Percentiles rank a stretch among this genome's conserved stretches.
Evolutionary conservation across 2,888 invertebrate species (phyloP).

Genomic region (Aphodius sticticus): DNA sequence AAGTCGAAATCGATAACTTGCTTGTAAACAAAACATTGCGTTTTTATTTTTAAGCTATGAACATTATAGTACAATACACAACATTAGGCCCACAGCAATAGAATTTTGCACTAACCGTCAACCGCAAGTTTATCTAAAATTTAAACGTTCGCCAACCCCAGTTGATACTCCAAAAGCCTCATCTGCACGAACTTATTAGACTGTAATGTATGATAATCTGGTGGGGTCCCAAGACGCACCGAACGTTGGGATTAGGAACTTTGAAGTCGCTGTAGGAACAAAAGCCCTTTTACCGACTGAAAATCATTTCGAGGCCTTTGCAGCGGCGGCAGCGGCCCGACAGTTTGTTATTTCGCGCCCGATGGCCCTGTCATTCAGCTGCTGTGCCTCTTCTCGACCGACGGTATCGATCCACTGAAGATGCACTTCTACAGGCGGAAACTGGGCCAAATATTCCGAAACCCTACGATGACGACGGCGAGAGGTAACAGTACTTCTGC

Average conservation of each 20-base stretch:
- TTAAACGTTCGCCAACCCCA: not conserved
- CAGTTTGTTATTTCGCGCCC: not conserved
- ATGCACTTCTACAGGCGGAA: not conserved
- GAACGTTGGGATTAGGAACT: constrained; percentile 4
- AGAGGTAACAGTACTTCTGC: too few species aligned
- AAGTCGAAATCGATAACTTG: too few species aligned
- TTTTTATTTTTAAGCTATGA: too few species aligned
- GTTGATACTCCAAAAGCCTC: constrained; percentile 34
- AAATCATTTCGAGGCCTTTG: not conserved
- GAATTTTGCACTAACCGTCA: not conserved
- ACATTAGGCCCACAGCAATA: not conserved
- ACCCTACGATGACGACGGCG: not conserved
- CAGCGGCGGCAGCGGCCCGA: not conserved
- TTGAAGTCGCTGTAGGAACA: not conserved
- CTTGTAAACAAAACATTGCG: too few species aligned
- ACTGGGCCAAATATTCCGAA: not conserved
- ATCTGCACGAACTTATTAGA: constrained; percentile 34
- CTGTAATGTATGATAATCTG: constrained; percentile 36
- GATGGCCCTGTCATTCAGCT: not conserved
- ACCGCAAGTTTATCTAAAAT: not conserved
- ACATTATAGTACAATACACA: too few species aligned
- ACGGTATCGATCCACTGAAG: not conserved
- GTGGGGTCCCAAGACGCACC: constrained; percentile 31
- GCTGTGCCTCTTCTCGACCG: not conserved
- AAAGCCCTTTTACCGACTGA: not conserved